Evolutionary conservation across 2,113 vertebrate species (phyloP), one percentile per base, ranked within the genome.

Genomic region (Oxyruncus cristatus): DNA sequence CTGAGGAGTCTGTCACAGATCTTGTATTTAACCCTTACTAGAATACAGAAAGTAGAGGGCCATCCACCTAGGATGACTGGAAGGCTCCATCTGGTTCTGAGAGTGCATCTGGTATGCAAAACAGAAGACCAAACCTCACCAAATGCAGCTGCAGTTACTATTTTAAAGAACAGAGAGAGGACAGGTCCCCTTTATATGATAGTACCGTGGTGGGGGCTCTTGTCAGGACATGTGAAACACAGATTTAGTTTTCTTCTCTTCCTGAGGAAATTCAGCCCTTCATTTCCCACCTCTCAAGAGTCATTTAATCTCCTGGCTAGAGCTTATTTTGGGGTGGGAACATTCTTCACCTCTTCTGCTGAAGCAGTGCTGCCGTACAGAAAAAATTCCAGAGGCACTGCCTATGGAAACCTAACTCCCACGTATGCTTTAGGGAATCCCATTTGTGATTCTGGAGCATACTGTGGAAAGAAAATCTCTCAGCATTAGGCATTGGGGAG

Each of bases 251-350:
- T 82, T 71, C 79, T 47, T 74, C 30, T 80, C 79, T 81, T 96
- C 89, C 86, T 78, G 61, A 59, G 76, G 94, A 93, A 95, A 73
- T 95, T 78, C 80, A 74, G 30, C 42, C 59, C 86, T 71, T 74
- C 76, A 77, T 89, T 95, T 88, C 86, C 91, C 68, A 84, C 72
- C 50, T 95, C 91, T 92, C 19, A 10, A 91, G 92, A 91, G 94
- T 32, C 55, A 84, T 71, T 95, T 84, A 89, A 78, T 91, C 92
- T 95, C 73, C 72, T 81, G 65, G 42, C 30, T 71, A 81, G 83
- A 93, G 39, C 30, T 95, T 94, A 86, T 95, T 95, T 96, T 86
- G 80, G 80, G 86, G 80, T 91, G 84, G 91, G 76, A 96, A 93
- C 73, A 89, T 92, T 93, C 79, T 78, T 95, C 80, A 92, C 95